Percentiles rank a stretch among this genome's conserved stretches.
phyloP scores from a whole-genome alignment of 2,113 vertebrate species.

The Notarius quadriscutis region DNA sequence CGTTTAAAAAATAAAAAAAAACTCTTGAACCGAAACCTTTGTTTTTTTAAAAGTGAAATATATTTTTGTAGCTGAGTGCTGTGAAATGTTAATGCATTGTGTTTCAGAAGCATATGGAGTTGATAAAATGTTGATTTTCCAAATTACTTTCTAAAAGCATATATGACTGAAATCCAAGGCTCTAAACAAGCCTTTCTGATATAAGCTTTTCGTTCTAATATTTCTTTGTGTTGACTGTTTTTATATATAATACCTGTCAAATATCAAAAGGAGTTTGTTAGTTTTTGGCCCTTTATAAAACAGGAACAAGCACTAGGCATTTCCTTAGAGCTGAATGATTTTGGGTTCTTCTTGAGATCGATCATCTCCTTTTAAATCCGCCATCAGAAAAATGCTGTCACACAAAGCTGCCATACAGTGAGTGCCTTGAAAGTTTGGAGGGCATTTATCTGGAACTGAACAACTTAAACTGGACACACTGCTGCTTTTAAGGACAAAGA shows the following conservation, averaged over 20 bases:
- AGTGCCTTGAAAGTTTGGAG: constrained; percentile 26
- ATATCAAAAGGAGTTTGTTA: constrained; percentile 14
- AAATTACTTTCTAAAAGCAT: constrained; percentile 26
- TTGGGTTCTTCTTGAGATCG: background rate
- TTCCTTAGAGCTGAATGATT: background rate
- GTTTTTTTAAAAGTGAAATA: constrained; percentile 4
- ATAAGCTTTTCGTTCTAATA: background rate
- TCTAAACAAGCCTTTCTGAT: constrained; percentile 12
- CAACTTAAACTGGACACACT: background rate
- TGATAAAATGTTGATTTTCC: constrained; percentile 23
- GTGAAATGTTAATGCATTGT: constrained; percentile 28
- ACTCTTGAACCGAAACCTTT: background rate
- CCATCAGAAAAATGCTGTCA: constrained; percentile 23
- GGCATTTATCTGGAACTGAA: constrained; percentile 6
- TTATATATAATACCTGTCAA: background rate
- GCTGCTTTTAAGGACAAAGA: constrained; percentile 1
- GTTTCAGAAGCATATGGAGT: constrained; percentile 13
- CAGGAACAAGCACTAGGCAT: background rate
- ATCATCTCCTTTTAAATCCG: background rate
- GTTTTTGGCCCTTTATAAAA: constrained; percentile 17
- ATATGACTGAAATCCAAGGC: constrained; percentile 11
- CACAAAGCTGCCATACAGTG: constrained; percentile 12
- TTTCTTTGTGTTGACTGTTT: background rate
- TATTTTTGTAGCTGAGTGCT: constrained; percentile 11
- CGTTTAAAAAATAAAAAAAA: background rate